Base-by-base conservation (phyloP, 1,140 invertebrate genomes). In the Araneus ventricosus region DNA sequence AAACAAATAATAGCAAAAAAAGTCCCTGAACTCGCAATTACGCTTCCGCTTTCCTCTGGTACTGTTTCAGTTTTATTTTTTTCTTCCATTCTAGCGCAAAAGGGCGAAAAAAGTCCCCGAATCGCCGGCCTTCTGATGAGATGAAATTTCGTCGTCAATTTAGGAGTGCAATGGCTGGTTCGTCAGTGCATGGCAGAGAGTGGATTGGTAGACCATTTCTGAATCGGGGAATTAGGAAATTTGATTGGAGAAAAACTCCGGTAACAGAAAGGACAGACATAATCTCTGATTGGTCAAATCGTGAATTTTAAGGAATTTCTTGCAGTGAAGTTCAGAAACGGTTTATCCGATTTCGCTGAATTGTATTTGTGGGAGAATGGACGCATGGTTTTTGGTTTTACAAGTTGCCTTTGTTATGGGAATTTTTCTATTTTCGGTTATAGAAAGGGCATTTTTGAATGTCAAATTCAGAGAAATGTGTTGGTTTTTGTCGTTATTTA, bases 171-270 rank as follows among this genome's bases (percentile, higher is more conserved):
- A 30, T 37, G 34, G 30, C 27, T 39, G 61, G 34, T 20, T 37
- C 88, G 39, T 67, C 87, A 88, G 57, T 41, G 30, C n/a, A n/a
- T 41, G 20, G 34, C 20, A 80, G 34, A 80, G 34, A 7, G 39
- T 14, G 20, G 39, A 22, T 39, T 52, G 45, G 41, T 79, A 37
- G 88, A 34, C 41, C 39, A 89, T 89, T 80, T 89, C 30, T 27
- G 41, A 89, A 80, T 67, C 88, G 24, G 41, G 27, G 30, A 89
- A 89, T 89, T 89, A 89, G 67, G 67, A 79, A 89, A 89, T 89
- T 57, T 79, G 88, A 89, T 89, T 89, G 30, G 7, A 7, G 45
- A 1, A 20, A 14, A 59, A 61, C 24, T 17, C 41, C 61, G 0
- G 27, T 2, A 37, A 67, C 3, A 52, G 27, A 57, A 79, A 27